Evolutionary conservation across 23 tunicate species (phyloP), one percentile per base, ranked within the genome.

Genomic region (Ascidia mentula): DNA sequence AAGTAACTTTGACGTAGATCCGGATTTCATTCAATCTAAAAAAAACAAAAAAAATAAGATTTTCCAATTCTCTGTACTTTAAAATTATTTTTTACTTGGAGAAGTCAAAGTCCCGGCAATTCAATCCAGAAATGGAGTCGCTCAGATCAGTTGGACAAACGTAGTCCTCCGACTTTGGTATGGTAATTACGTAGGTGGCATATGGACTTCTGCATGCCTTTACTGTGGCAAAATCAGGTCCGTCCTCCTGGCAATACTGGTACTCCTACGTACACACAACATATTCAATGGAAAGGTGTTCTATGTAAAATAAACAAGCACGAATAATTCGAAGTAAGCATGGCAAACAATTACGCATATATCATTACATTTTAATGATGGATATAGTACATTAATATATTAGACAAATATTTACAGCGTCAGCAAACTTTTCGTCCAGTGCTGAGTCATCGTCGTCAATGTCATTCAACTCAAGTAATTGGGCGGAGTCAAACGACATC

Each of bases 171-270:
- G 38, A 18, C 32, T 18, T 9, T 2, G 75, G 75, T 1, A 71
- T 36, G 18, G 24, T 71, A 3, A 71, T 3, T 22, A 71, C 33
- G 34, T 6, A 71, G 8, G 75, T 33, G 6, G 75, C 33, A 35
- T 71, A 71, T 4, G 75, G 75, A 71, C 75, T 71, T 31, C 32
- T 71, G 34, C 75, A 71, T 71, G 75, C 36, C 38, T 35, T 34
- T 71, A n/a, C 33, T 3, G 12, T 36, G 13, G 32, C 30, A 31
- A 71, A 71, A 18, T 71, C 30, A 22, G 36, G 36, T 3, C 36
- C 75, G 38, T 71, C 75, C 18, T 71, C 18, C 13, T 71, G 36
- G 75, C 75, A 71, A 71, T 28, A 71, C 13, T n/a, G 1, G 75
- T 71, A 33, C 9, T 35, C 75, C 75, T 71, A n/a, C n/a, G n/a